Base-by-base conservation (phyloP, 2,888 invertebrate species). In the Cremastinae sp. region DNA sequence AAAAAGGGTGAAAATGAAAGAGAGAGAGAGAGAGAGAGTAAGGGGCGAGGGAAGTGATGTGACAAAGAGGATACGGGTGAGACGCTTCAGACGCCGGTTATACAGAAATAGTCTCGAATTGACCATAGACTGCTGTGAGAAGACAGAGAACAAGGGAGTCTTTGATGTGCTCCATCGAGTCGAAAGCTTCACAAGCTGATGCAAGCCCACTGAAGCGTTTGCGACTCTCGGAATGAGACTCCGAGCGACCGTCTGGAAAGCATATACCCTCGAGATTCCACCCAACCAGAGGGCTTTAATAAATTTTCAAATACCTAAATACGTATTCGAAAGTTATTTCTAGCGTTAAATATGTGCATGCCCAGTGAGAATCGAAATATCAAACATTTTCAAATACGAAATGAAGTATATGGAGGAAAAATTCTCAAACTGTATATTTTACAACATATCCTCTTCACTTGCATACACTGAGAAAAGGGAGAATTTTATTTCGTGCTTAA, bases 91-190 rank as follows among this genome's bases (percentile, higher is more conserved):
- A 49, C 56, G 54, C 51, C 36, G 72, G 51, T 58, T 45, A 54
- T 79, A 74, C 56, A 70, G 79, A 76, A 82, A 84, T 84, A 82
- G 79, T 75, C 69, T 78, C n/a, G 43, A 14, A 64, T 58, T 64
- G 72, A 53, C 45, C 69, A 18, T 41, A 73, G 68, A 68, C 72
- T 41, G 53, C 66, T 59, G 68, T 22, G 58, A 18, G 65, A 47
- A 64, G 28, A n/a, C 38, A 76, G 36, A 49, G 41, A 18, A n/a
- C n/a, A n/a, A n/a, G n/a, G n/a, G 14, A 22, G 12, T 75, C 79
- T 84, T 85, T 82, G 82, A 84, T 80, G 77, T 82, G 84, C 82
- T 82, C 75, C 81, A 81, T 22, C 81, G 84, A 84, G 64, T 79
- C 75, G 80, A 80, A 81, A 82, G 75, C 74, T 79, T 56, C 56